Conservation (phyloP, 2,113 vertebrate genomes). For the Coreoperca whiteheadi region DNA sequence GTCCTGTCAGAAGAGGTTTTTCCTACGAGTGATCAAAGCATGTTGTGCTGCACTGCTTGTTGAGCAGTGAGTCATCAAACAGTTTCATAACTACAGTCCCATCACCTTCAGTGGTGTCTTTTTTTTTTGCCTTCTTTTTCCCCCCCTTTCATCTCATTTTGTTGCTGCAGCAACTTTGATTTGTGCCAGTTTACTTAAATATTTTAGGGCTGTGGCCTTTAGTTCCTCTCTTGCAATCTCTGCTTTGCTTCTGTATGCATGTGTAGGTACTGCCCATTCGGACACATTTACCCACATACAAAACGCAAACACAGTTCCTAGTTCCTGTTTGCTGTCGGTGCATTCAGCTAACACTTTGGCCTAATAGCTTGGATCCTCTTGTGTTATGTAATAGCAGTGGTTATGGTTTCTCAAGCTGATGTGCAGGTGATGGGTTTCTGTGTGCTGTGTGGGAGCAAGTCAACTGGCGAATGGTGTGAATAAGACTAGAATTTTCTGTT, state of each 20-base stretch:
- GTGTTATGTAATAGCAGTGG: conserved; percentile 41
- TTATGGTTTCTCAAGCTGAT: conserved; percentile 18
- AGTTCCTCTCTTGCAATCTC: conserved; percentile 4
- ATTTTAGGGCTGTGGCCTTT: neutral
- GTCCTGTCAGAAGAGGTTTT: conserved; percentile 10
- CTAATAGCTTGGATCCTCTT: conserved; percentile 19
- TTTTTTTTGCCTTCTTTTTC: neutral
- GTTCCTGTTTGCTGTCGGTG: conserved; percentile 16
- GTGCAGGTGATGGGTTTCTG: conserved; percentile 17
- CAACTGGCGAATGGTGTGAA: conserved; percentile 23
- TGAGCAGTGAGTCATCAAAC: conserved; percentile 16
- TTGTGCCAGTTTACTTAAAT: neutral
- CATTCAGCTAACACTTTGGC: conserved; percentile 7
- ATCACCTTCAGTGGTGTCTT: neutral
- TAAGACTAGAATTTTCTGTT: conserved; percentile 6
- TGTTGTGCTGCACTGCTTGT: neutral
- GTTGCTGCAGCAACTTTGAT: neutral
- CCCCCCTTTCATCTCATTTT: neutral
- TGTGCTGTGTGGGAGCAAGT: conserved; percentile 18
- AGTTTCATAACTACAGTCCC: conserved; percentile 12
- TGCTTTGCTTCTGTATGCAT: conserved; percentile 9
- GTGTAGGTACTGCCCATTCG: neutral
- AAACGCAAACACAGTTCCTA: conserved; percentile 2
- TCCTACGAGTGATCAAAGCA: conserved; percentile 1
- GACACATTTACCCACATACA: conserved; percentile 14